These are phyloP conservation scores for Macrosoma leucophasiata DNA, from an alignment of 2,888 invertebrate genomes.

Conservation along the genomic window DNA sequence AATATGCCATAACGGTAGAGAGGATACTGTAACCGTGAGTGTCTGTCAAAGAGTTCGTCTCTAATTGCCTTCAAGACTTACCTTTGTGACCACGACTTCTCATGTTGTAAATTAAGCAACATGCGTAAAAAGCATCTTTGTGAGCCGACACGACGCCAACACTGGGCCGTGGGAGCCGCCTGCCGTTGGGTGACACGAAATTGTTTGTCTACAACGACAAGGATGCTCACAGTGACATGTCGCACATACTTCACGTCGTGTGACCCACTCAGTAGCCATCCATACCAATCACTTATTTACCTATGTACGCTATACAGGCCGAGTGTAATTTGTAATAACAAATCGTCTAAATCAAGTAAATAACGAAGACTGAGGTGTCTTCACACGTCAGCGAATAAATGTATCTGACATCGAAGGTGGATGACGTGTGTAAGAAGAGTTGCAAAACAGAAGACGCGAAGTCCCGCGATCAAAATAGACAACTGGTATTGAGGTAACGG, in stretches of 20 bases:
- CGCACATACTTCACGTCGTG: constrained; percentile 30
- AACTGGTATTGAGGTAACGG: constrained; percentile 58
- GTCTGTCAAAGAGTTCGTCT: too few species aligned
- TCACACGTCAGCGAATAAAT: too few species aligned
- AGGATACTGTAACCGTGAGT: too few species aligned
- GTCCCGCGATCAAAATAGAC: constrained; percentile 59
- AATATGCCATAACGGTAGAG: too few species aligned
- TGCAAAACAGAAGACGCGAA: constrained; percentile 48
- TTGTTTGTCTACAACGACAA: constrained; percentile 37
- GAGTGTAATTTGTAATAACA: too few species aligned
- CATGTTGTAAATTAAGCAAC: too few species aligned
- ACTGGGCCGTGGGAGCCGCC: constrained; percentile 31
- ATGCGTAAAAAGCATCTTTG: constrained; percentile 8
- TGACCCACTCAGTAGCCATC: constrained; percentile 15
- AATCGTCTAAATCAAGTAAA: too few species aligned
- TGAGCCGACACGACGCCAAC: constrained; percentile 21
- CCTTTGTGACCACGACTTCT: too few species aligned
- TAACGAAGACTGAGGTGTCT: too few species aligned
- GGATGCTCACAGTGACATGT: constrained; percentile 34
- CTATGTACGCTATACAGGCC: too few species aligned
- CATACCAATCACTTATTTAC: constrained; percentile 12
- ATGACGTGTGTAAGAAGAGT: constrained; percentile 26
- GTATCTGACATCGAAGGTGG: constrained; percentile 1
- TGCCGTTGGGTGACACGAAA: constrained; percentile 29
- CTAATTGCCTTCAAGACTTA: too few species aligned